A percentile compares a stretch with the other conserved stretches of the same genome.
phyloP scores from a whole-genome alignment of 2,797 vertebrate species.

The Threskiornis aethiopicus region DNA sequence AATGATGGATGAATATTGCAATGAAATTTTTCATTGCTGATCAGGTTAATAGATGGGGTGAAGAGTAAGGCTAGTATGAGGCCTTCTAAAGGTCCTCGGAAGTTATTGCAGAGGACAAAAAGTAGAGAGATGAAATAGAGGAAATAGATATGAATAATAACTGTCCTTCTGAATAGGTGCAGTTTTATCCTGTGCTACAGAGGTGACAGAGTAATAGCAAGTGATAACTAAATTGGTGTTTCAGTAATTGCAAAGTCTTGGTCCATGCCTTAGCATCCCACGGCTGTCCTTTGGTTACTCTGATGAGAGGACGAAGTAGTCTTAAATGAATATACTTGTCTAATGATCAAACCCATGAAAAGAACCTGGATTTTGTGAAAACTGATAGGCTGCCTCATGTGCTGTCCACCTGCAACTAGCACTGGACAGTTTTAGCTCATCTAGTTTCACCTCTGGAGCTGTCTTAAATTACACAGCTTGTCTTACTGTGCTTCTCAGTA shows the following conservation, averaged over 20 bases:
- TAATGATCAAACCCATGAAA: background rate
- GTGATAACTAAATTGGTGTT: slow-evolving; percentile 22
- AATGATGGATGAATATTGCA: slow-evolving; percentile 44
- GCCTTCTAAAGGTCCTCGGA: slow-evolving; percentile 33
- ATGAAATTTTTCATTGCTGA: slow-evolving; percentile 43
- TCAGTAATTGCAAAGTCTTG: slow-evolving; percentile 23
- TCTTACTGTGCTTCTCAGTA: background rate
- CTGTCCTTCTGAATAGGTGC: background rate
- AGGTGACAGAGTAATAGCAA: slow-evolving; percentile 19
- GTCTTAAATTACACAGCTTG: background rate
- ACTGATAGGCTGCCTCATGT: background rate
- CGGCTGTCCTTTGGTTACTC: background rate
- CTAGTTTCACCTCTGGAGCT: background rate
- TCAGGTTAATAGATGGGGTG: slow-evolving; percentile 26
- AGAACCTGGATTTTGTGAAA: background rate
- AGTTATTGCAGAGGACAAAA: slow-evolving; percentile 15
- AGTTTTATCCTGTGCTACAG: background rate
- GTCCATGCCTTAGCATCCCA: background rate
- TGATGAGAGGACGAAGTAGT: background rate
- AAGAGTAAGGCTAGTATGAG: background rate
- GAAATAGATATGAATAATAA: slow-evolving; percentile 26
- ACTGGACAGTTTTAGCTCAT: background rate
- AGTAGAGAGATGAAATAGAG: background rate
- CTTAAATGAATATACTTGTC: background rate
- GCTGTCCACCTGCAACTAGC: background rate